Conservation (phyloP, 2,113 vertebrate species). For the Talpa occidentalis region DNA sequence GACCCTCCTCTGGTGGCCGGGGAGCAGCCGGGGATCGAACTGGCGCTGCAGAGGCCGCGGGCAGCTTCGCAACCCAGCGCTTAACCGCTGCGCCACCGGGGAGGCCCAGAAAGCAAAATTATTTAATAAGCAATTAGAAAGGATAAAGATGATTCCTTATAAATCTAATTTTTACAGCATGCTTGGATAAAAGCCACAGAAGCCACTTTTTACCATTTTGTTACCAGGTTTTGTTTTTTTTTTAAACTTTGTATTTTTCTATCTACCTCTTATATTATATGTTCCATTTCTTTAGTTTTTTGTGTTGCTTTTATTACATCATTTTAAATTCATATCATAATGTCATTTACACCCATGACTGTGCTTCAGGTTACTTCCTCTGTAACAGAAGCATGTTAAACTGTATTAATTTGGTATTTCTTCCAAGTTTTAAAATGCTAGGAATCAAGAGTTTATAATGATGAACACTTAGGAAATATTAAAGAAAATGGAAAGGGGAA, state of each 20-base stretch:
- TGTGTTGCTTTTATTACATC: too few relatives aligned
- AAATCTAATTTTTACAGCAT: constrained; percentile 17
- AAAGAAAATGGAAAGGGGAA: neutral
- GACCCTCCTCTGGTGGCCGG: too few relatives aligned
- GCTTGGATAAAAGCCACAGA: neutral
- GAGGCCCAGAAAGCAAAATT: constrained; percentile 3
- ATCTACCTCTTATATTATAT: too few relatives aligned
- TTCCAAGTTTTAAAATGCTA: constrained; percentile 1
- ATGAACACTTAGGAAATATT: neutral
- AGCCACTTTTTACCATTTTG: too few relatives aligned
- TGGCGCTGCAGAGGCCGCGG: too few relatives aligned
- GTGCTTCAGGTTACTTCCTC: neutral
- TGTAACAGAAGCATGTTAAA: neutral
- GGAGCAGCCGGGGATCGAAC: too few relatives aligned
- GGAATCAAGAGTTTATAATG: neutral
- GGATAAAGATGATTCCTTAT: neutral
- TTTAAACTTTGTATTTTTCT: too few relatives aligned
- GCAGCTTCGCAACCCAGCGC: too few relatives aligned
- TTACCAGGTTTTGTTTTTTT: too few relatives aligned
- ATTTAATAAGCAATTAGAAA: constrained; percentile 27
- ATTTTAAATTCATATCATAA: neutral
- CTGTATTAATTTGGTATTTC: neutral
- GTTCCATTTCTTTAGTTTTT: too few relatives aligned
- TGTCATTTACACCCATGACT: neutral
- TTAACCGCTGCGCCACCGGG: too few relatives aligned